phyloP scores from a whole-genome alignment of 2,888 invertebrate genomes.

The Xiphydria camelus region DNA sequence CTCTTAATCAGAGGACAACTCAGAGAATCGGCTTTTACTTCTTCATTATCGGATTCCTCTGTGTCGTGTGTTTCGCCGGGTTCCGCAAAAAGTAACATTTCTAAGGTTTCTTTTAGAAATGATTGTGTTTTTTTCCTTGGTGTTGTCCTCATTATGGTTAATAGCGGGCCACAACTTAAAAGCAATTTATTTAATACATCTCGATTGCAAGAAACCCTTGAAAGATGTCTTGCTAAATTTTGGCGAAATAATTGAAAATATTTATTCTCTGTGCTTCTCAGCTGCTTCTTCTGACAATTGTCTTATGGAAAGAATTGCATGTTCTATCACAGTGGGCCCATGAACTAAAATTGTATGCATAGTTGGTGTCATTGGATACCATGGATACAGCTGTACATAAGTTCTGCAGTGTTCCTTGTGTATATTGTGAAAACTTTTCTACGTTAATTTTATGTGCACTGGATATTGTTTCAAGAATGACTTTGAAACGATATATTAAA shows the following conservation, averaged over 20 bases:
- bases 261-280: slow-evolving; percentile 38
- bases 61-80: background rate
- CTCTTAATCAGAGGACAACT: too few relatives aligned
- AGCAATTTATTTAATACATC: slow-evolving; percentile 32
- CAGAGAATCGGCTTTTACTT: too few relatives aligned
- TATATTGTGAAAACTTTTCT: slow-evolving; percentile 27
- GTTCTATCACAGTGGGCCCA: slow-evolving; percentile 31
- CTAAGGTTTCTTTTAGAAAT: too few relatives aligned
- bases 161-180: too few relatives aligned
- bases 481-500: slow-evolving; percentile 35
- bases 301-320: slow-evolving; percentile 37
- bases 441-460: slow-evolving; percentile 19
- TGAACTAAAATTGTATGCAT: slow-evolving; percentile 30
- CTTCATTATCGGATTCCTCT: too few relatives aligned
- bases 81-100: too few relatives aligned
- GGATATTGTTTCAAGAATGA: slow-evolving; percentile 37
- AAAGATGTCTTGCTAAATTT: slow-evolving; percentile 30
- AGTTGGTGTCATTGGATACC: too few relatives aligned
- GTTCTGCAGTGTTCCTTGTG: slow-evolving; percentile 12
- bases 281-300: too few relatives aligned
- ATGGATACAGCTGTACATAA: slow-evolving; percentile 41
- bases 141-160: too few relatives aligned
- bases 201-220: slow-evolving; percentile 20
- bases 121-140: too few relatives aligned
- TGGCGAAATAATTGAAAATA: slow-evolving; percentile 28